A percentile compares a stretch with the other conserved stretches of the same genome.
Conservation (phyloP, 2,888 invertebrate species). For the Drosophila mayaguana region DNA sequence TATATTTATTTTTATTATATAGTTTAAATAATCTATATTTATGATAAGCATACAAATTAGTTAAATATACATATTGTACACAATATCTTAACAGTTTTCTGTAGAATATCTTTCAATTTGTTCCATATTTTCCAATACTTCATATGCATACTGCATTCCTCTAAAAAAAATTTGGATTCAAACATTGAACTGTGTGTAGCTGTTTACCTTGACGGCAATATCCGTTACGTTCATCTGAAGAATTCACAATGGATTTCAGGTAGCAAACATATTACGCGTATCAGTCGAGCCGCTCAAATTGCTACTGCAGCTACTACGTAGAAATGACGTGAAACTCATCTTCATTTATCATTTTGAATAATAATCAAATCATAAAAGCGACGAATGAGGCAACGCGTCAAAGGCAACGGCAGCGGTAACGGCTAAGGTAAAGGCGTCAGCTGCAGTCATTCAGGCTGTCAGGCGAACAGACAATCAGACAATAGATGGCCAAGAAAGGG, state of each 20-base stretch:
- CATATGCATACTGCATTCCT: background rate
- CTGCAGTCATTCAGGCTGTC: slow-evolving; percentile 24
- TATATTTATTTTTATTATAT: too few relatives aligned
- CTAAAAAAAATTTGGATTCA: background rate
- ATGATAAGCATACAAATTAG: too few relatives aligned
- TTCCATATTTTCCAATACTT: too few relatives aligned
- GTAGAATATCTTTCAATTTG: background rate
- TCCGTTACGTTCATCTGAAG: slow-evolving; percentile 28
- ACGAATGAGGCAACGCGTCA: slow-evolving; percentile 47
- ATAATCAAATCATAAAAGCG: slow-evolving; percentile 78
- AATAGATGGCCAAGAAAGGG: slow-evolving; percentile 19
- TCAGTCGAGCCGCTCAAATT: slow-evolving; percentile 60
- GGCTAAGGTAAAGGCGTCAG: slow-evolving; percentile 32
- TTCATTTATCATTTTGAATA: slow-evolving; percentile 82
- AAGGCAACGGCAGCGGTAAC: slow-evolving; percentile 41
- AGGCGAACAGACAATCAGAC: slow-evolving; percentile 43
- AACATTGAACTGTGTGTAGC: background rate
- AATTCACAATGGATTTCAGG: slow-evolving; percentile 44
- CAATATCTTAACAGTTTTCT: background rate
- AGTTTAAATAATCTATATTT: too few relatives aligned
- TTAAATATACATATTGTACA: too few relatives aligned
- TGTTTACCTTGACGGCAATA: slow-evolving; percentile 23
- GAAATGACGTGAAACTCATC: slow-evolving; percentile 56
- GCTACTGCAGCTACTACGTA: slow-evolving; percentile 64
- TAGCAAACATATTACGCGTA: slow-evolving; percentile 49